phyloP scores from a whole-genome alignment of 2,888 invertebrate genomes.

The Lamellibrachia satsuma region DNA sequence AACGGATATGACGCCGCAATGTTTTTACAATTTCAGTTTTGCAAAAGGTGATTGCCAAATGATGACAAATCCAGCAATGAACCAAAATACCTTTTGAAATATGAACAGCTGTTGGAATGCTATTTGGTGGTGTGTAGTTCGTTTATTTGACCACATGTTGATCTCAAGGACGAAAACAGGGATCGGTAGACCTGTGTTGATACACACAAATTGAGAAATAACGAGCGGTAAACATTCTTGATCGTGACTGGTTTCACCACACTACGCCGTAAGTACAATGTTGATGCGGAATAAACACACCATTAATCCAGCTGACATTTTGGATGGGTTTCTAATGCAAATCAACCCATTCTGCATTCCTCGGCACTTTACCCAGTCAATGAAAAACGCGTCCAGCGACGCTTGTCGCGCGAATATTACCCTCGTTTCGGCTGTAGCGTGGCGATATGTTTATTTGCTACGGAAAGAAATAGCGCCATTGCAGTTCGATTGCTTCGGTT shows the following conservation, averaged over 20 bases:
- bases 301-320: neutral
- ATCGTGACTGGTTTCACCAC: neutral
- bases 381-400: neutral
- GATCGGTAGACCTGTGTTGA: too few relatives aligned
- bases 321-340: conserved; percentile 5
- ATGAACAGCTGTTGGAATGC: too few relatives aligned
- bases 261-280: neutral
- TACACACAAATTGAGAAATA: too few relatives aligned
- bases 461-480: neutral
- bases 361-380: neutral
- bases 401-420: neutral
- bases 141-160: too few relatives aligned
- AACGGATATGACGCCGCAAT: too few relatives aligned
- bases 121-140: too few relatives aligned
- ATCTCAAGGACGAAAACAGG: too few relatives aligned
- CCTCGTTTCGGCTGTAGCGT: neutral
- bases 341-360: neutral
- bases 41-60: too few relatives aligned
- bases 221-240: neutral
- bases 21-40: too few relatives aligned
- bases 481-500: neutral
- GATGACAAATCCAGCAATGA: too few relatives aligned
- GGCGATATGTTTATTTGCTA: neutral
- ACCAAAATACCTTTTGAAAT: too few relatives aligned
- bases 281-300: neutral